Evolutionary conservation across 1,140 invertebrate species (phyloP), one percentile per base, ranked within the genome.

Genomic region (Cataglyphis hispanica): DNA sequence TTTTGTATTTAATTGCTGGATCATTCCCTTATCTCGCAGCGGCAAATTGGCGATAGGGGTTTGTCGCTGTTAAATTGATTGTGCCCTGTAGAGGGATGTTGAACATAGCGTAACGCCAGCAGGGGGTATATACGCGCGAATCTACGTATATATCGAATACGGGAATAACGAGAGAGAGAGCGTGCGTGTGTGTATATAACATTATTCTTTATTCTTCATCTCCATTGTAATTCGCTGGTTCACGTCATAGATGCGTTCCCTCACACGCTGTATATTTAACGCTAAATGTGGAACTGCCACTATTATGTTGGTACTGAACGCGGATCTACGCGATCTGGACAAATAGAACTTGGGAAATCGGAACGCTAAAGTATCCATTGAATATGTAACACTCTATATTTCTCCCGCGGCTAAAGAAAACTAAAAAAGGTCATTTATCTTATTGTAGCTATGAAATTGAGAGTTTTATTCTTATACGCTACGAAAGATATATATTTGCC

Each of bases 1-100:
- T 83, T 83, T 83, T 83, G 66, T 70, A 83, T 83, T 83, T 83
- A 83, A 83, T 83, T 83, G 78, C 40, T 25, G 78, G 53, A 72
- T 83, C 78, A 83, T 83, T 83, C 78, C 56, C 78, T 83, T 74
- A 83, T 83, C 78, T 83, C 50, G 6, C 78, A 70, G 64, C 27
- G 67, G 67, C 78, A 83, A 83, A 83, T 83, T 83, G 67, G 67
- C 78, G 67, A 83, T 72, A n/a, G 78, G 67, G 78, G 78, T 72
- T 72, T 83, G 67, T 74, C 78, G 67, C 19, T 69, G 78, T 53
- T 83, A 83, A 83, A 83, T 83, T 83, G 78, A 56, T 74, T 83
- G 53, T 56, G 78, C 34, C n/a, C 67, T 58, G 72, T 58, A 46
- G 53, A 64, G 67, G 67, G 53, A 72, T 61, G 78, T 61, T 74